Evolutionary conservation across 30 jellyfish, hydroid and myxozoan genomes (phyloP).

Genomic region (Chironex yamaguchii): DNA sequence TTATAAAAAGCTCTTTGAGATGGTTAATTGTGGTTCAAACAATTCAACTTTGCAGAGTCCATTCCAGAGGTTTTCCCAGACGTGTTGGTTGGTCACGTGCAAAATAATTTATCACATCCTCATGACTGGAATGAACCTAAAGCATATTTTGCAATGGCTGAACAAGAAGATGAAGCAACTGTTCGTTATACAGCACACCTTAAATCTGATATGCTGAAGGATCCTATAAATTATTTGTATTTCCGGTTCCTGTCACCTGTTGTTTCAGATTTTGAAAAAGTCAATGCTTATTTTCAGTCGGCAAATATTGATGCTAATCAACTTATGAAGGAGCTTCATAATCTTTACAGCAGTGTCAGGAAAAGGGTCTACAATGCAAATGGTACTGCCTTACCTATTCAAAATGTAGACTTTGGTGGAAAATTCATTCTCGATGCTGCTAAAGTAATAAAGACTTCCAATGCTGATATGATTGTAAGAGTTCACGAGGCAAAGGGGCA

Average conservation of each 20-base stretch:
- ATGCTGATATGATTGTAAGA: not conserved
- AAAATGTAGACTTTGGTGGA: not conserved
- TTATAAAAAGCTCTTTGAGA: conserved; percentile 35
- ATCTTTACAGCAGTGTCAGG: conserved; percentile 13
- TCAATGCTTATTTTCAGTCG: not conserved
- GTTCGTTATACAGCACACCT: not conserved
- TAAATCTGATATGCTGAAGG: not conserved
- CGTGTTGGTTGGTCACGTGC: conserved; percentile 80
- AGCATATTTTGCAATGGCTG: not conserved
- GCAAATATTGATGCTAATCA: conserved; percentile 1
- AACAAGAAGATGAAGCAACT: not conserved
- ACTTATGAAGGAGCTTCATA: conserved; percentile 20
- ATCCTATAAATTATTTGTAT: not conserved
- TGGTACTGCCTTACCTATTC: not conserved
- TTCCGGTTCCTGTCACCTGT: not conserved
- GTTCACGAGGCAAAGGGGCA: not conserved
- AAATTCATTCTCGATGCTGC: not conserved
- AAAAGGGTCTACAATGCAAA: conserved; percentile 2
- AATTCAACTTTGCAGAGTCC: conserved; percentile 39
- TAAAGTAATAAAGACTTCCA: not conserved
- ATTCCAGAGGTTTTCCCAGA: conserved; percentile 49
- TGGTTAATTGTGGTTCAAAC: conserved; percentile 40
- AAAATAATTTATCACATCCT: conserved; percentile 58
- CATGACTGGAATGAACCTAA: not conserved
- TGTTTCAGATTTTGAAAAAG: not conserved